Percentiles rank a stretch among this genome's conserved stretches.
Conservation (phyloP, 2,113 vertebrate genomes). For the Cynopterus brachyotis region DNA sequence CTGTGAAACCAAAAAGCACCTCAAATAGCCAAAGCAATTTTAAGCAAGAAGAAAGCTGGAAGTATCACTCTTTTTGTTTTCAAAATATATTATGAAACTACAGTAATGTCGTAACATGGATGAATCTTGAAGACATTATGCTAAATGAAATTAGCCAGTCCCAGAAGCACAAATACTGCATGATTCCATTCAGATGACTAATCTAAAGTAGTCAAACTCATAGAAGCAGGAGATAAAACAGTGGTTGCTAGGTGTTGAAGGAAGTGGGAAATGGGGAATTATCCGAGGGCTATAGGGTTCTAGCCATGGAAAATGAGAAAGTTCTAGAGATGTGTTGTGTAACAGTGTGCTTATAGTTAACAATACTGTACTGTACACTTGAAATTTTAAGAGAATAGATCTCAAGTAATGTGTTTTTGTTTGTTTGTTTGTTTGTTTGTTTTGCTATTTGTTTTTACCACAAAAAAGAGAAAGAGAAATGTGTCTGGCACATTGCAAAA, state of each 20-base stretch:
- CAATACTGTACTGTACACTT: not conserved
- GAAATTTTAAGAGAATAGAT: not conserved
- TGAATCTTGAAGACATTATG: not conserved
- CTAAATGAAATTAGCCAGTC: not conserved
- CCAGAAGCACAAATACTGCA: not conserved
- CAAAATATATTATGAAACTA: not conserved
- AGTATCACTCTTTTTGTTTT: not conserved
- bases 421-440: too few species aligned
- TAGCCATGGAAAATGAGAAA: not conserved
- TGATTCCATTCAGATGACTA: not conserved
- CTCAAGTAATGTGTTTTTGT: not conserved
- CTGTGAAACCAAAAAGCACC: not conserved
- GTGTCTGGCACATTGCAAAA: not conserved
- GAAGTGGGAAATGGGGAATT: not conserved
- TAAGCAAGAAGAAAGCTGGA: not conserved
- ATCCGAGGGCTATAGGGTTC: not conserved
- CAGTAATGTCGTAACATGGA: not conserved
- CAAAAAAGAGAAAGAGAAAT: not conserved
- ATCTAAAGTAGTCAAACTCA: not conserved
- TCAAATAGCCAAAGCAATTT: not conserved
- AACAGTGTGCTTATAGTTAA: not conserved
- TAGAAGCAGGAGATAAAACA: not conserved
- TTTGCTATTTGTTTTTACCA: not conserved
- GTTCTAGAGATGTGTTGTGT: not conserved
- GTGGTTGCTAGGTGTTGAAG: not conserved